Conservation (phyloP, 2,888 invertebrate species). For the Aspidiotus destructor region DNA sequence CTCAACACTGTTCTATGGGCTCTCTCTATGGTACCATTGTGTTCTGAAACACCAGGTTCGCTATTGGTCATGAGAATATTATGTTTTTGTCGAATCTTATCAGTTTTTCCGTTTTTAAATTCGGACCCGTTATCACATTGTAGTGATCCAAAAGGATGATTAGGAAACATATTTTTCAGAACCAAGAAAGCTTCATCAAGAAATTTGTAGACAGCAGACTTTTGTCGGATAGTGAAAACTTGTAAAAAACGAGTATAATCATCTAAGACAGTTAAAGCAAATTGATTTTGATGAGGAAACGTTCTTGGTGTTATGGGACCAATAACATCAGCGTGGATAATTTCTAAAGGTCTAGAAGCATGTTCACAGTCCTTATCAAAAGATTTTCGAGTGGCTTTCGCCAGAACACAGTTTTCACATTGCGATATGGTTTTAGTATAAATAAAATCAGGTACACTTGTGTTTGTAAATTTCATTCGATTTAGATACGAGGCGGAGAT, state of each 20-base stretch:
- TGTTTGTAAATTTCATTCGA: neutral
- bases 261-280: constrained; percentile 2
- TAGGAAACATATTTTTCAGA: neutral
- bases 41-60: neutral
- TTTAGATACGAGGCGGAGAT: no score
- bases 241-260: neutral
- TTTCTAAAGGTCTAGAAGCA: neutral
- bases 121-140: neutral
- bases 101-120: neutral
- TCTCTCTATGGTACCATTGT: neutral
- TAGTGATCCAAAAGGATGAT: neutral
- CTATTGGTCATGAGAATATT: neutral
- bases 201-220: neutral
- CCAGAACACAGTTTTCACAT: neutral
- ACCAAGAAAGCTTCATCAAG: neutral
- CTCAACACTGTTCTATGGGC: constrained; percentile 1
- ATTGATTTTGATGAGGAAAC: neutral
- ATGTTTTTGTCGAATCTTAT: neutral
- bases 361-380: constrained; percentile 3
- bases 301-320: neutral
- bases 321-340: constrained; percentile 1
- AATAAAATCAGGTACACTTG: neutral
- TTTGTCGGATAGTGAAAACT: neutral
- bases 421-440: neutral
- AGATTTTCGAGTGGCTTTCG: neutral